Evolutionary conservation across 2,888 invertebrate genomes (phyloP), one percentile per base, ranked within the genome.

Genomic region (Nephrocerus scutellatus): DNA sequence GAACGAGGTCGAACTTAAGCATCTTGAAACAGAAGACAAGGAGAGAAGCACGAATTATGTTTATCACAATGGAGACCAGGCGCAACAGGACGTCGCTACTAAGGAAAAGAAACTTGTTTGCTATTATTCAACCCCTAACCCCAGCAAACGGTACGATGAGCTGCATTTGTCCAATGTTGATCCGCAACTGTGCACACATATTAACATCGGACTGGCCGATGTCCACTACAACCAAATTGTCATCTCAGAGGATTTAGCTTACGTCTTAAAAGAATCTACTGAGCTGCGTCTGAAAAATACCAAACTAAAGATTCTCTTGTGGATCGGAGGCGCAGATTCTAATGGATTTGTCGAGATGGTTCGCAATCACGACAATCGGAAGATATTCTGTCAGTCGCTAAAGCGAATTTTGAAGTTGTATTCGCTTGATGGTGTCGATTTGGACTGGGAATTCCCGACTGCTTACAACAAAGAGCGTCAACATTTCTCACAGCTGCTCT

Each of bases 391-490:
- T 12, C 70, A 64, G 47, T 77, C 77, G 0, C 53, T 77, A 1
- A 75, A 73, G 31, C 33, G 36, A 6, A 39, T 59, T 3, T 38
- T 65, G 60, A 71, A 56, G 48, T 52, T 49, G 3, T 64, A 61
- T 51, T 47, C 49, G 7, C 34, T 64, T 32, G 63, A 65, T 46
- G 63, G 63, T 21, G 56, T 67, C 34, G 68, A 89, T 65, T 65
- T 88, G 20, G 89, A 89, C 59, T 89, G 87, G 87, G 91, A 91
- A 60, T 91, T 89, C 63, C 90, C 90, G 2, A 80, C 76, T 1
- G 73, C 82, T 55, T 65, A 62, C 47, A 65, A 67, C 43, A 68
- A 75, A 16, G 80, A 87, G 56, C 74, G 77, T 39, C 76, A 79
- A 59, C 82, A 84, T 63, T 86, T 88, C 54, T 77, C 80, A 2